Conservation (phyloP, 2,113 vertebrate species). For the Casuarius casuarius region DNA sequence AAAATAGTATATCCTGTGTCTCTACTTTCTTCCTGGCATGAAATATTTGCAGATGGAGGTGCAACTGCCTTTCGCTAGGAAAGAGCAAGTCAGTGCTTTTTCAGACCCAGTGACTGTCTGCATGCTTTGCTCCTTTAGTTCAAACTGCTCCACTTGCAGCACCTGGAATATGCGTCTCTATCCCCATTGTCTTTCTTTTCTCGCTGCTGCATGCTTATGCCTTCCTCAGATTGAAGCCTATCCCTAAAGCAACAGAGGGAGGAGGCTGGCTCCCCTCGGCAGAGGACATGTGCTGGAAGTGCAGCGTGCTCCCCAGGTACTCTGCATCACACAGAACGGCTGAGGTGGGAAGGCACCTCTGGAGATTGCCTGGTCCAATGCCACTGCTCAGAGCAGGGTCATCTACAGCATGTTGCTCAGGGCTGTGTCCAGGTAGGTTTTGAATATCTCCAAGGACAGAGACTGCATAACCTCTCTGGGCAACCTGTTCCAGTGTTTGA, state of each 20-base stretch:
- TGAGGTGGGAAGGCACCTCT: background rate
- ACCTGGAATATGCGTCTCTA: background rate
- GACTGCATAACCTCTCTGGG: background rate
- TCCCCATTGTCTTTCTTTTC: background rate
- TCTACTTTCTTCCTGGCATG: background rate
- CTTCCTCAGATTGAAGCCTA: rapidly evolving
- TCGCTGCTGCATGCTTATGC: background rate
- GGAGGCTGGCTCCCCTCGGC: background rate
- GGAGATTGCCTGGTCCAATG: rapidly evolving
- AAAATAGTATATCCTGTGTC: background rate
- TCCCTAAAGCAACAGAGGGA: rapidly evolving
- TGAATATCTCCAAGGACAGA: background rate
- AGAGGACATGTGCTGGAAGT: rapidly evolving
- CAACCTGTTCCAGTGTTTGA: background rate
- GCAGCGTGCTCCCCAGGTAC: rapidly evolving
- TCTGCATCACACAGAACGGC: rapidly evolving
- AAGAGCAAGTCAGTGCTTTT: background rate
- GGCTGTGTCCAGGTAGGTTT: background rate
- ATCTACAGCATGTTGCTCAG: background rate
- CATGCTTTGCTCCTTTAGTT: background rate
- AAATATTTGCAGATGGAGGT: constrained; percentile 8
- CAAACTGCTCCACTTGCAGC: background rate
- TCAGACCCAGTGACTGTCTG: rapidly evolving
- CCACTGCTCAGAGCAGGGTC: background rate
- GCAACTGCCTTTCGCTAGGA: background rate